Percentiles rank a stretch among this genome's conserved stretches.
phyloP scores from a whole-genome alignment of 1,140 invertebrate species.

The Heliconius nattereri region DNA sequence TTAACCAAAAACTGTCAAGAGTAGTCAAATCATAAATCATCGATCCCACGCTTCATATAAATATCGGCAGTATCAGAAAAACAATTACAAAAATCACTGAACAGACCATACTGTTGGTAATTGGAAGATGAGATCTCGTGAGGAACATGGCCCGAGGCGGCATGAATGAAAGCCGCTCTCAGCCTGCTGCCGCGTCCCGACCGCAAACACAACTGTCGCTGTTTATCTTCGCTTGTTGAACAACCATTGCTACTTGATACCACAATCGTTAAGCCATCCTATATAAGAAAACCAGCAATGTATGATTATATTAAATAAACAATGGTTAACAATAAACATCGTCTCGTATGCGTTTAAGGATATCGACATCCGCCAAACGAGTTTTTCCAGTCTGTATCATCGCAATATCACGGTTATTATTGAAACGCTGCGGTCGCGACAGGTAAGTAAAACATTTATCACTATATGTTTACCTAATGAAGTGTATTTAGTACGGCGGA shows the following conservation, averaged over 20 bases:
- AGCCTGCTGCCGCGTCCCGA: conserved; percentile 46
- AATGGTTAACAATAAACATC: conserved; percentile 27
- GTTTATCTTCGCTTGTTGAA: conserved; percentile 15
- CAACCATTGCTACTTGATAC: conserved; percentile 32
- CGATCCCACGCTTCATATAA: conserved; percentile 36
- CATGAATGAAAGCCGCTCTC: conserved; percentile 78
- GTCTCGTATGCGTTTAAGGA: conserved; percentile 68
- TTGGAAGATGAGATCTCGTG: conserved; percentile 78
- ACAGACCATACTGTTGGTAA: conserved; percentile 67
- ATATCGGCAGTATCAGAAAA: conserved; percentile 62
- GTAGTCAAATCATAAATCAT: neutral
- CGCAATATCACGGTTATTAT: conserved; percentile 81
- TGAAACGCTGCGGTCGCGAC: conserved; percentile 74
- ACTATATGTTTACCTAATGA: conserved; percentile 69
- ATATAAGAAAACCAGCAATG: conserved; percentile 18
- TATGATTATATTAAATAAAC: neutral
- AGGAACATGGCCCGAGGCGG: conserved; percentile 73
- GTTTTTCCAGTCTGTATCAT: conserved; percentile 80
- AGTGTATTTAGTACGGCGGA: conserved; percentile 32
- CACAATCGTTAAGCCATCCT: neutral
- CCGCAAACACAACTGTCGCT: conserved; percentile 25
- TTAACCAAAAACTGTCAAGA: neutral
- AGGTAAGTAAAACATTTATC: conserved; percentile 79
- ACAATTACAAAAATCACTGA: conserved; percentile 73
- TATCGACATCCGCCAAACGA: conserved; percentile 78